phyloP scores from a whole-genome alignment of 2,888 invertebrate species.

The Leistus spinibarbis region DNA sequence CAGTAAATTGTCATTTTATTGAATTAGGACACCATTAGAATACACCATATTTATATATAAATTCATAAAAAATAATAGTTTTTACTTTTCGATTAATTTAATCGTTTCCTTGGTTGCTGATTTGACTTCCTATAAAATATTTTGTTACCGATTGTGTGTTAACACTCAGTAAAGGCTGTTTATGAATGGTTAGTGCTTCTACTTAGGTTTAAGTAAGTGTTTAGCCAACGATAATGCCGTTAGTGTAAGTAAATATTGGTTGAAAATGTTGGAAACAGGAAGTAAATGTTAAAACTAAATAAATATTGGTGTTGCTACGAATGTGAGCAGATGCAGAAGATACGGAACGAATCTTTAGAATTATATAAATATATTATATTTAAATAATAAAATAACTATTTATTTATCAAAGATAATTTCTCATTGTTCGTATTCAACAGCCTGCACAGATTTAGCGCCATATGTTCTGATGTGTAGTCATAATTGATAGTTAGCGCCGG shows the following conservation, averaged over 20 bases:
- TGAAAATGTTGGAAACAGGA: conserved; percentile 26
- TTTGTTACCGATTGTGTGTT: too few relatives aligned
- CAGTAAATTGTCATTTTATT: neutral
- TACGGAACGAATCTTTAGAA: neutral
- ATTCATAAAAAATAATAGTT: neutral
- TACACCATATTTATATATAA: neutral
- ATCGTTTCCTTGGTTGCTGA: too few relatives aligned
- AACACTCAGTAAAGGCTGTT: too few relatives aligned
- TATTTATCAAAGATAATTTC: too few relatives aligned
- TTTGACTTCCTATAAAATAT: too few relatives aligned
- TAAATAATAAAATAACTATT: too few relatives aligned
- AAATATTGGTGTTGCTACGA: conserved; percentile 18
- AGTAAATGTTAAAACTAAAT: conserved; percentile 25
- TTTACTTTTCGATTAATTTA: too few relatives aligned
- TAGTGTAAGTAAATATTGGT: conserved; percentile 18
- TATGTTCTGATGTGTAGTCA: neutral
- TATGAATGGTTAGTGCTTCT: neutral
- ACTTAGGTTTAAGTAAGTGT: neutral
- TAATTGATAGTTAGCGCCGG: neutral
- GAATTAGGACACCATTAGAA: too few relatives aligned
- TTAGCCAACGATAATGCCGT: neutral
- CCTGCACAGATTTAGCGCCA: neutral
- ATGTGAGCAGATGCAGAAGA: neutral
- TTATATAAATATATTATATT: too few relatives aligned
- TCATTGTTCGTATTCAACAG: too few relatives aligned